phyloP scores from a whole-genome alignment of 2,797 vertebrate genomes.

The Ispidina lecontei region DNA sequence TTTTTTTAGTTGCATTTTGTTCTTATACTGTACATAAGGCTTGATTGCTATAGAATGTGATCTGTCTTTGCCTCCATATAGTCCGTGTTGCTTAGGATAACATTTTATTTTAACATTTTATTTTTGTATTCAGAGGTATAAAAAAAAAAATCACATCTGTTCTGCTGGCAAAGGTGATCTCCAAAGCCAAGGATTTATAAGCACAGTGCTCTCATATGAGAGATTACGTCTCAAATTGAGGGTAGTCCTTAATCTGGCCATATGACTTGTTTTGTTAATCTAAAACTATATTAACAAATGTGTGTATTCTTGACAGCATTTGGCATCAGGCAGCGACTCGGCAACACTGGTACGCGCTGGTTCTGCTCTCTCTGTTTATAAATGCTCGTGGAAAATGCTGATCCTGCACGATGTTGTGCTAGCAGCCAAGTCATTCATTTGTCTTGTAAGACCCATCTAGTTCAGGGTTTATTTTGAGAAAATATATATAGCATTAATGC shows the following conservation, averaged over 20 bases:
- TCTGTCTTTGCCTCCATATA: background rate
- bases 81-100: background rate
- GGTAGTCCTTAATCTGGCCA: background rate
- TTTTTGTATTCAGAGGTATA: background rate
- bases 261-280: background rate
- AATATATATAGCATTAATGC: background rate
- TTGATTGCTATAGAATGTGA: background rate
- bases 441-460: background rate
- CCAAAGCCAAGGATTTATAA: background rate
- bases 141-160: background rate
- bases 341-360: background rate
- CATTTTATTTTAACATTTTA: background rate
- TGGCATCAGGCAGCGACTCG: background rate
- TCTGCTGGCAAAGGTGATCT: background rate
- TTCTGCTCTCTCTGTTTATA: background rate
- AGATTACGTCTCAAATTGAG: background rate
- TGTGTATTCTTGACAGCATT: background rate
- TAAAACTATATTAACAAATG: background rate
- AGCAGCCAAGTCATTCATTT: background rate
- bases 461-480: background rate
- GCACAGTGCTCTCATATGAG: background rate
- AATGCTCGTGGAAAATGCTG: conserved; percentile 6
- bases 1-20: background rate
- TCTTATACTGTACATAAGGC: background rate
- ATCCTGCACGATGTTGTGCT: background rate